phyloP scores from a whole-genome alignment of 2,797 vertebrate species.

The Peromyscus nudipes region DNA sequence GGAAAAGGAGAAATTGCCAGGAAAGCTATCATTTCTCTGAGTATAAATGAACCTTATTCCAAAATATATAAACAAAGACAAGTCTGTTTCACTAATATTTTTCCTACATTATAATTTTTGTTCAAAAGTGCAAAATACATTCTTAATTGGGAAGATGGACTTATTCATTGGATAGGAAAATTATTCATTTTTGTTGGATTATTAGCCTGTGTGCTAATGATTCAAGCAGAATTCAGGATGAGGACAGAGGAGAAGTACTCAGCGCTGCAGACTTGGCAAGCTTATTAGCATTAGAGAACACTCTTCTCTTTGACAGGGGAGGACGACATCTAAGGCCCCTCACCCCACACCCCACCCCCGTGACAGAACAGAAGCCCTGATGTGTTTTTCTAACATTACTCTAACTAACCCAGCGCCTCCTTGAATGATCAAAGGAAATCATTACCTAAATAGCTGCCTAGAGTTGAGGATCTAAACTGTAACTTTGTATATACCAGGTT shows the following conservation, averaged over 20 bases:
- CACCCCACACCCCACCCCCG: no score
- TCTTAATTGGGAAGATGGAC: constrained; percentile 52
- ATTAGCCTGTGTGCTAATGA: background rate
- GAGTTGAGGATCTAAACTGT: constrained; percentile 16
- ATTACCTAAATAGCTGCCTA: constrained; percentile 11
- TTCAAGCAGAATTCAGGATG: background rate
- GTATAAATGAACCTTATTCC: constrained; percentile 82
- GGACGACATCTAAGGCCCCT: background rate
- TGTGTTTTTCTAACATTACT: constrained; percentile 39
- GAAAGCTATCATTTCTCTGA: constrained; percentile 83
- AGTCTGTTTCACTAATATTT: constrained; percentile 76
- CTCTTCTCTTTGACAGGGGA: background rate
- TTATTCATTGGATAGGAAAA: constrained; percentile 2
- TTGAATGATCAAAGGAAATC: constrained; percentile 35
- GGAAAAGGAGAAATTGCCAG: constrained; percentile 84
- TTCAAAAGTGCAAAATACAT: constrained; percentile 49
- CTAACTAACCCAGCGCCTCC: background rate
- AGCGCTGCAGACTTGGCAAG: background rate
- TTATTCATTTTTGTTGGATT: constrained; percentile 33
- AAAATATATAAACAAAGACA: constrained; percentile 80
- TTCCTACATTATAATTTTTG: constrained; percentile 61
- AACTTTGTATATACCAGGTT: background rate
- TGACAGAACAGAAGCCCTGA: background rate
- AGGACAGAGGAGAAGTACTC: background rate
- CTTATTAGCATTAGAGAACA: background rate